These are phyloP conservation scores for Escarpia spicata DNA, from an alignment of 2,888 invertebrate species.

Conservation along the genomic window DNA sequence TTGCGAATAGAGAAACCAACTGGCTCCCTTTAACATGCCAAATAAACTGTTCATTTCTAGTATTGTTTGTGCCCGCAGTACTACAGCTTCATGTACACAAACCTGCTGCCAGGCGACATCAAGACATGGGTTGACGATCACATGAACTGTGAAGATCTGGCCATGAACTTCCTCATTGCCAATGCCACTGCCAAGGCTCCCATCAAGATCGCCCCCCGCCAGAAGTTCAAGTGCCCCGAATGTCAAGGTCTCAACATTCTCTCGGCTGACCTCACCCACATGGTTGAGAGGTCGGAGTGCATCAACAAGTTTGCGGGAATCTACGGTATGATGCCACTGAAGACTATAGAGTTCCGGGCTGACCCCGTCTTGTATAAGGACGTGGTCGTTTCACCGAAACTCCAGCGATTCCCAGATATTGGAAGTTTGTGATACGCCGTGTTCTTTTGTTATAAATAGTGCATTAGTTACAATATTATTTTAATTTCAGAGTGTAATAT, in stretches of 20 bases:
- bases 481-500: not conserved
- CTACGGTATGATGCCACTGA: slow-evolving; percentile 88
- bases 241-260: slow-evolving; percentile 93
- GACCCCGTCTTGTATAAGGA: slow-evolving; percentile 89
- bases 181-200: slow-evolving; percentile 93
- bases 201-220: slow-evolving; percentile 88
- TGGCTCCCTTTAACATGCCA: too few species aligned
- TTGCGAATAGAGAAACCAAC: too few species aligned
- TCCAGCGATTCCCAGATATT: slow-evolving; percentile 88
- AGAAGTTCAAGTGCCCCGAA: slow-evolving; percentile 96
- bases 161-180: slow-evolving; percentile 96
- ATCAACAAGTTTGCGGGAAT: slow-evolving; percentile 82
- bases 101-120: slow-evolving; percentile 85
- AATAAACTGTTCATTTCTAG: too few species aligned
- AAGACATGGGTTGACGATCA: slow-evolving; percentile 91
- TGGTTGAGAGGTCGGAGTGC: slow-evolving; percentile 89
- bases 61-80: slow-evolving; percentile 68
- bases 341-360: slow-evolving; percentile 89
- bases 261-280: slow-evolving; percentile 87
- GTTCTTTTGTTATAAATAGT: not conserved
- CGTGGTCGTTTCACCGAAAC: slow-evolving; percentile 77
- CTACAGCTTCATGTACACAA: slow-evolving; percentile 94
- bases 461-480: not conserved
- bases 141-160: slow-evolving; percentile 98
- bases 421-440: slow-evolving; percentile 77